These are phyloP conservation scores for Matsumurasca onukii DNA, from an alignment of 1,140 invertebrate genomes.

Conservation along the genomic window DNA sequence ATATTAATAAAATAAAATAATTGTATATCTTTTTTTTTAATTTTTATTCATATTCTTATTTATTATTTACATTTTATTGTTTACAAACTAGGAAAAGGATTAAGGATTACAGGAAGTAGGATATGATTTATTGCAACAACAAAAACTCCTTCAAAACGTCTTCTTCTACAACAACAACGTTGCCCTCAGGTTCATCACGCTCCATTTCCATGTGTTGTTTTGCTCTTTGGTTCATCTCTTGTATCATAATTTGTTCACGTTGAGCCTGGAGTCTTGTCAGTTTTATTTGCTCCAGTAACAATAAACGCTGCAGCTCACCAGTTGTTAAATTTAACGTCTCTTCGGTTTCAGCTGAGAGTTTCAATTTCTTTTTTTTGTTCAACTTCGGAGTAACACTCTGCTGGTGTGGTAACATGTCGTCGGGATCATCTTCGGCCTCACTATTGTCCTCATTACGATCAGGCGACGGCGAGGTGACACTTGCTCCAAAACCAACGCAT, in stretches of 20 bases:
- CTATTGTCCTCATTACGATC: background rate
- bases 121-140: too few species aligned
- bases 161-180: background rate
- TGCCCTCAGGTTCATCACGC: background rate
- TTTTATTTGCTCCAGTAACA: too few species aligned
- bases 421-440: background rate
- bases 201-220: background rate
- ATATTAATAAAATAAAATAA: too few species aligned
- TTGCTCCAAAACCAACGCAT: background rate
- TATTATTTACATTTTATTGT: too few species aligned
- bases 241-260: background rate
- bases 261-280: constrained; percentile 5
- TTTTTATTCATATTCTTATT: too few species aligned
- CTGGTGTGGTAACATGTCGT: background rate
- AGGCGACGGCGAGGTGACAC: background rate
- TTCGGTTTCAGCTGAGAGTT: constrained; percentile 14
- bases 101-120: too few species aligned
- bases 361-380: constrained; percentile 10
- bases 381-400: background rate
- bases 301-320: too few species aligned
- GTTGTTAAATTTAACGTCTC: too few species aligned
- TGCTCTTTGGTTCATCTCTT: background rate
- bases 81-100: too few species aligned
- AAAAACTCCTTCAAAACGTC: too few species aligned
- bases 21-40: too few species aligned